Percentiles rank a stretch among this genome's conserved stretches.
phyloP scores from a whole-genome alignment of 2,113 vertebrate species.

The Mixornis gularis region DNA sequence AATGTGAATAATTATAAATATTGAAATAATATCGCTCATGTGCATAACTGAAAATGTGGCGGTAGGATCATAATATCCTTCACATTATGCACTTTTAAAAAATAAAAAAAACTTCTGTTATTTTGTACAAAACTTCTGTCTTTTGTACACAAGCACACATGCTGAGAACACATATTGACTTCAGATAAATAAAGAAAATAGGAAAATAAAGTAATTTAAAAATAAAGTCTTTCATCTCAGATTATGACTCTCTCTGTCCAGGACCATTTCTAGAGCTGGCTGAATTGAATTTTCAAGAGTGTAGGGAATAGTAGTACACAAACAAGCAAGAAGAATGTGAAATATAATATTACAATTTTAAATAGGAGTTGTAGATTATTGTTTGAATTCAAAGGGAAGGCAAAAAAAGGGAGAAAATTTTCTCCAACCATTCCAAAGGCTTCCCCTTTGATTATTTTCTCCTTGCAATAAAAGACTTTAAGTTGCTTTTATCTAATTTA shows the following conservation, averaged over 20 bases:
- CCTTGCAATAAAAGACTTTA: background rate
- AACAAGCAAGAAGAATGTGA: background rate
- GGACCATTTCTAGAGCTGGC: background rate
- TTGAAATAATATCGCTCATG: background rate
- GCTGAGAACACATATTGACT: background rate
- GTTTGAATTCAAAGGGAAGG: background rate
- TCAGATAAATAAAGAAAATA: background rate
- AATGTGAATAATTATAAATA: background rate
- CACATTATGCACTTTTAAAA: background rate
- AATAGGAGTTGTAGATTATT: background rate
- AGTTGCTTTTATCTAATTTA: background rate
- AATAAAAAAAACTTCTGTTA: background rate
- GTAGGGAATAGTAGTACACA: background rate
- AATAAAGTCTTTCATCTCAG: background rate
- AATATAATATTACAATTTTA: background rate
- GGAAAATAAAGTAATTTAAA: background rate
- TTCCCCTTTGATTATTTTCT: background rate
- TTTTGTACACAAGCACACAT: background rate
- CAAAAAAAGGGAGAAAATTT: background rate
- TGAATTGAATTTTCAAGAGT: background rate
- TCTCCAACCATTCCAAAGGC: background rate
- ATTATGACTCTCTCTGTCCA: background rate
- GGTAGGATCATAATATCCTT: background rate
- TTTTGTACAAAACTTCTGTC: background rate
- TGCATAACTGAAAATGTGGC: background rate